Percentiles rank a stretch among this genome's conserved stretches.
phyloP scores from a whole-genome alignment of 2,113 vertebrate genomes.

The Prunella himalayana region DNA sequence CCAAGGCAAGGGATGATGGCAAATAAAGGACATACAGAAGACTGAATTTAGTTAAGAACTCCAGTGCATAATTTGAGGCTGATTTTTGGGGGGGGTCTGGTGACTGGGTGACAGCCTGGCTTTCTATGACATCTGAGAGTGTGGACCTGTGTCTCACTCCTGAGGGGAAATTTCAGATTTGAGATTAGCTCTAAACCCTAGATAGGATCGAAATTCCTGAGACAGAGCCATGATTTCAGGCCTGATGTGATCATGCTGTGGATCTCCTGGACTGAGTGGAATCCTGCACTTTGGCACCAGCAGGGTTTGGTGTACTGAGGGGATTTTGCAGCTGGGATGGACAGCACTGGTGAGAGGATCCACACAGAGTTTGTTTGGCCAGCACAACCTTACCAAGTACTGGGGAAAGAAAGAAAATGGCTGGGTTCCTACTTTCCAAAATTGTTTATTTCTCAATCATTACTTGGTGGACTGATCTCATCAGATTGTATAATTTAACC shows the following conservation, averaged over 20 bases:
- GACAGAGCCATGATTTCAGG: not conserved
- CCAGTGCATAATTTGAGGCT: not conserved
- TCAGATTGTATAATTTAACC: not conserved
- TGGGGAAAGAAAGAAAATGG: not conserved
- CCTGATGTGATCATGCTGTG: rapidly evolving
- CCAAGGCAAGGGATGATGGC: not conserved
- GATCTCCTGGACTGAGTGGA: not conserved
- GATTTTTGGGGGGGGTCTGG: rapidly evolving
- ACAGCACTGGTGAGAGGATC: not conserved
- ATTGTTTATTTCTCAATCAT: rapidly evolving
- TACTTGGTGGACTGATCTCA: not conserved
- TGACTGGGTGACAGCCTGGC: not conserved
- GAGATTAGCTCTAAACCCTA: not conserved
- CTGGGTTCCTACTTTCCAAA: not conserved
- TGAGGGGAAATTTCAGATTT: not conserved
- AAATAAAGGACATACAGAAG: not conserved
- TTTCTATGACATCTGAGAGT: rapidly evolving
- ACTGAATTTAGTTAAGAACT: not conserved
- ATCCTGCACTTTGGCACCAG: not conserved
- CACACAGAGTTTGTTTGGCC: not conserved
- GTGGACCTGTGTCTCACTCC: not conserved
- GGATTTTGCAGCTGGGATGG: not conserved
- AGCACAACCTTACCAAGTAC: not conserved
- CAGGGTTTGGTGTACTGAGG: not conserved
- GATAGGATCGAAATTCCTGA: not conserved